These are phyloP conservation scores for Anaspis maculata DNA, from an alignment of 2,888 invertebrate species.

Conservation along the genomic window DNA sequence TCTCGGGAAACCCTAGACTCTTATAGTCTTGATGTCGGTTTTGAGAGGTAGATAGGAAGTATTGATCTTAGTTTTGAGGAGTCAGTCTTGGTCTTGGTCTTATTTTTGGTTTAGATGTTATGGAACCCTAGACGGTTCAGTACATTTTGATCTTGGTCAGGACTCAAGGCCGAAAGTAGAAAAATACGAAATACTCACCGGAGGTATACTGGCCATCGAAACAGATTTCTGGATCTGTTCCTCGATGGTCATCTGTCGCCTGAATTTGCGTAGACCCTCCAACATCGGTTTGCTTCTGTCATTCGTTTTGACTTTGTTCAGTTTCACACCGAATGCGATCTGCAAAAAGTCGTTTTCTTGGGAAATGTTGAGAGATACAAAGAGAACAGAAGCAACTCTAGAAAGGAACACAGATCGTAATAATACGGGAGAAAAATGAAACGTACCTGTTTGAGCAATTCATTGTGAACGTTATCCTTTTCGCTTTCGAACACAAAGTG, in stretches of 20 bases:
- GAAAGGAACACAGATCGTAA: neutral
- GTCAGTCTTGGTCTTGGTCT: no score
- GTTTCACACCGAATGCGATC: constrained; percentile 67
- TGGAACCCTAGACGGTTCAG: neutral
- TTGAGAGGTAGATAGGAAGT: no score
- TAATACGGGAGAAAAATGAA: no score
- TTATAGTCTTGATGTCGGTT: no score
- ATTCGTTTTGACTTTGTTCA: constrained; percentile 71
- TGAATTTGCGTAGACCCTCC: constrained; percentile 76
- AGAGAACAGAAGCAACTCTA: neutral
- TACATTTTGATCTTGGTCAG: no score
- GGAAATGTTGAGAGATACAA: no score
- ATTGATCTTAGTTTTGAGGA: no score
- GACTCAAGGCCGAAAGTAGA: no score
- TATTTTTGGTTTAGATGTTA: constrained; percentile 1
- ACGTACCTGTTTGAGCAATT: constrained; percentile 56
- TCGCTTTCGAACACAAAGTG: constrained; percentile 86
- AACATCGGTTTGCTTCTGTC: constrained; percentile 80
- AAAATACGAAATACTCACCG: constrained; percentile 34
- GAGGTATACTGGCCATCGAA: constrained; percentile 53
- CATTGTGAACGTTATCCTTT: constrained; percentile 70
- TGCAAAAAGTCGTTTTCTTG: constrained; percentile 28
- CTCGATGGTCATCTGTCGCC: constrained; percentile 83
- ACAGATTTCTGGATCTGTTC: constrained; percentile 80
- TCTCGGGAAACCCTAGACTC: no score